Conservation (phyloP, 2,888 invertebrate species). For the Ormyrus thymus region DNA sequence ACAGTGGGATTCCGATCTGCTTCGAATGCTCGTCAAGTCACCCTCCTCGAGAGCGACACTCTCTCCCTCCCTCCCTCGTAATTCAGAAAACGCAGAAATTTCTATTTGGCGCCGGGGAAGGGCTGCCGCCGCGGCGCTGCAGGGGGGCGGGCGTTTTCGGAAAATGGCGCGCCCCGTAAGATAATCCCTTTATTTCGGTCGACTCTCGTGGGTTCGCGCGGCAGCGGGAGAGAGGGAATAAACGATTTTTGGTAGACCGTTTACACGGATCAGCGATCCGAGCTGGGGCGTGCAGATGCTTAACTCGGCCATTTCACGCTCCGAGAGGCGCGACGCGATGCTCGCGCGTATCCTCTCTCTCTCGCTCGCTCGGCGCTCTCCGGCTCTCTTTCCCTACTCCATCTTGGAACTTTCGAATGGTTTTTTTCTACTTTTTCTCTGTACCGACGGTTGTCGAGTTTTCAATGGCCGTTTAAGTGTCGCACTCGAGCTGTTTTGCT, state of each 20-base stretch:
- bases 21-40: conserved; percentile 35
- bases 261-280: conserved; percentile 60
- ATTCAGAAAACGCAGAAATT: conserved; percentile 42
- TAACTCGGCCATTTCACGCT: conserved; percentile 75
- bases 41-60: conserved; percentile 3
- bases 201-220: conserved; percentile 9
- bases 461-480: too few relatives aligned
- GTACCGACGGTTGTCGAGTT: too few relatives aligned
- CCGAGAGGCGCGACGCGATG: conserved; percentile 65
- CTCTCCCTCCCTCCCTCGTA: not conserved
- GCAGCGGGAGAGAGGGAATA: conserved; percentile 49
- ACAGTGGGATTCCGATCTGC: conserved; percentile 8
- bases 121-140: not conserved
- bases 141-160: conserved; percentile 15
- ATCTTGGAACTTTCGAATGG: conserved; percentile 27
- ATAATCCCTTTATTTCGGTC: conserved; percentile 56
- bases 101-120: conserved; percentile 41
- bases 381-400: conserved; percentile 1
- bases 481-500: too few relatives aligned
- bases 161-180: conserved; percentile 35
- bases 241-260: conserved; percentile 60
- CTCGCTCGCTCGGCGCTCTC: not conserved
- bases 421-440: conserved; percentile 16
- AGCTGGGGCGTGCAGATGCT: conserved; percentile 69
- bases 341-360: conserved; percentile 19